Evolutionary conservation across 1,140 invertebrate species (phyloP), one percentile per base, ranked within the genome.

Genomic region (Meloidogyne chitwoodi): DNA sequence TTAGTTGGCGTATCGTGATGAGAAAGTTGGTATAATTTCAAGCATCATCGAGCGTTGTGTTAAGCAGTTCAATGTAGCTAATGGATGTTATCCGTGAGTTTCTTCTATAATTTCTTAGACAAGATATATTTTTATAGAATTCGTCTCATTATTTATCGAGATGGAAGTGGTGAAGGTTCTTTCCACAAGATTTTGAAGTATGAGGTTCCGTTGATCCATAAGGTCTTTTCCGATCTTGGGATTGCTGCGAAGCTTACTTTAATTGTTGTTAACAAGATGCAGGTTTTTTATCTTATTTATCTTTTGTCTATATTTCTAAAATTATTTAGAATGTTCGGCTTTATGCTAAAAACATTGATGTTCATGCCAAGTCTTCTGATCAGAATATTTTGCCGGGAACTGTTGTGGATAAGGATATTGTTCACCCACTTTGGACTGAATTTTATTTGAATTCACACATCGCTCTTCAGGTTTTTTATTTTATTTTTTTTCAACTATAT

Each of bases 401-500:
- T 44, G 68, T 70, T 14, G 68, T 70, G 1, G 68, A 70, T 29
- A 70, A 44, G 6, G 68, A 61, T 70, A 61, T 56, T 16, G 44
- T 56, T 8, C 67, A 68, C 24, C 26, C 26, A 16, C 38, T 67
- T 27, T 34, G 48, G 48, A 26, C 29, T 34, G 38, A 67, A 67
- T 34, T 22, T 22, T 48, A 29, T 44, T 2, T 70, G 16, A 41
- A 56, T 68, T 44, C 22, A 2, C 24, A 24, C 19, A 12, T 29
- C 19, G n/a, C 19, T 12, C 19, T 44, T 22, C n/a, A 70, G 68
- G 44, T 44, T 44, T 34, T 41, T 44, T 48, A 11, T 79, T 1
- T 71, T 77, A 56, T 71, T 41, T 34, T 41, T 77, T 3, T 79
- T 79, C 74, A 68, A 31, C 12, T 70, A 77, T 62, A 11, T 78